A percentile compares a stretch with the other conserved stretches of the same genome.
Conservation (phyloP, 2,888 invertebrate genomes). For the Argyresthia albistria region DNA sequence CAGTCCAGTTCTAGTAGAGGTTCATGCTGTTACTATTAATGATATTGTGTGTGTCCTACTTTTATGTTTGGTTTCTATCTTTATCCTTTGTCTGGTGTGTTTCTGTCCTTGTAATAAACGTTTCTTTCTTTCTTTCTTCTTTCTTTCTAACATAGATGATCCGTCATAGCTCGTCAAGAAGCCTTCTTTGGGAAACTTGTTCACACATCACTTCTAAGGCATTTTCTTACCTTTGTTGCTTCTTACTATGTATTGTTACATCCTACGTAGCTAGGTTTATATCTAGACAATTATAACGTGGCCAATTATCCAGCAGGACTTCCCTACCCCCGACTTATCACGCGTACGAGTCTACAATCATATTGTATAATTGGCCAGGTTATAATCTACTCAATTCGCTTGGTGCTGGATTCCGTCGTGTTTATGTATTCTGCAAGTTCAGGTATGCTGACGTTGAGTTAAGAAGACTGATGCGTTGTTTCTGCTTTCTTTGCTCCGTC, state of each 20-base stretch:
- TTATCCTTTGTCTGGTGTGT: too few relatives aligned
- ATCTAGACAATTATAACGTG: neutral
- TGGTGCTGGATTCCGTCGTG: slow-evolving; percentile 27
- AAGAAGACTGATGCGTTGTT: slow-evolving; percentile 90
- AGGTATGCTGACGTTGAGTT: slow-evolving; percentile 83
- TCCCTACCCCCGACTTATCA: neutral
- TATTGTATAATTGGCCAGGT: neutral
- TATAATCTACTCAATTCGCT: neutral
- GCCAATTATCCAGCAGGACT: too few relatives aligned
- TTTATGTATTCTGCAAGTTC: slow-evolving; percentile 53
- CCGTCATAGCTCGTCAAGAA: too few relatives aligned
- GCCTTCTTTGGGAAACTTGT: neutral
- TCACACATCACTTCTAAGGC: neutral
- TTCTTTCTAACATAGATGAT: too few relatives aligned
- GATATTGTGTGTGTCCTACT: too few relatives aligned
- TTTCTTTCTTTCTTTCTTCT: too few relatives aligned
- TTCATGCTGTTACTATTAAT: too few relatives aligned
- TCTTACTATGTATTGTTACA: neutral
- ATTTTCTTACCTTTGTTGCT: neutral
- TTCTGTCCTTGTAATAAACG: too few relatives aligned
- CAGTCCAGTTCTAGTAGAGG: too few relatives aligned
- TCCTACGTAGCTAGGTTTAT: neutral
- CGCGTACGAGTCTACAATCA: neutral
- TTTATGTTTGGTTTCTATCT: too few relatives aligned
- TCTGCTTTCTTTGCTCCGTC: slow-evolving; percentile 96